Base-by-base conservation (phyloP, 2,113 vertebrate genomes). In the Cyanistes caeruleus region DNA sequence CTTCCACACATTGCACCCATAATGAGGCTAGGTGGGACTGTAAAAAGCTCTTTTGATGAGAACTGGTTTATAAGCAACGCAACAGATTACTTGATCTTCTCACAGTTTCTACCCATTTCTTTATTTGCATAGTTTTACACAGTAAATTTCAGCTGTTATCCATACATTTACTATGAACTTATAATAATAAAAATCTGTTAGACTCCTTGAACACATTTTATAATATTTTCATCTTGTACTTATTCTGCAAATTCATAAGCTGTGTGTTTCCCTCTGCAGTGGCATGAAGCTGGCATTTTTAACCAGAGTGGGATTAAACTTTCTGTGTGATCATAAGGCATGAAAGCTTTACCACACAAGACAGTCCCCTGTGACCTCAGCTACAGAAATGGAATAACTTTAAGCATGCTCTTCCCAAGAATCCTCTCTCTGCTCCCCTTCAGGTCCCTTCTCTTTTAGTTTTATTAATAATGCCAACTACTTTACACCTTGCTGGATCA, bases 271-370 rank as follows among this genome's bases (percentile, higher is more conserved):
- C 87, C 67, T 90, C 92, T 95, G 89, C 90, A 84, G 64, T 74
- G 48, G 67, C 76, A 90, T 78, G 78, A 97, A 97, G 86, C 68
- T 92, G 83, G 86, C 80, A 95, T 97, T 98, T 98, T 97, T 97
- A 98, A 97, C 92, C 94, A 96, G 89, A 88, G 65, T 46, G 39
- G 92, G 97, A 98, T 98, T 98, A 97, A 91, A 90, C 97, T 97
- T 98, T 97, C 95, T 86, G 53, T 97, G 89, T 97, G 95, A 95
- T 97, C 95, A 95, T 74, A 56, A 97, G 95, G 92, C 95, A 97
- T 97, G 97, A 97, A 97, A 95, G 90, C 86, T 97, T 97, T 94
- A 81, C 87, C 93, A 94, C 96, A 95, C 89, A 96, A 97, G 96
- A 81, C 74, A 95, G 76, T 67, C 95, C 55, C 88, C 79, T 91